A percentile compares a stretch with the other conserved stretches of the same genome.
phyloP scores from a whole-genome alignment of 1,140 invertebrate genomes.

The Zaprionus ornatus region DNA sequence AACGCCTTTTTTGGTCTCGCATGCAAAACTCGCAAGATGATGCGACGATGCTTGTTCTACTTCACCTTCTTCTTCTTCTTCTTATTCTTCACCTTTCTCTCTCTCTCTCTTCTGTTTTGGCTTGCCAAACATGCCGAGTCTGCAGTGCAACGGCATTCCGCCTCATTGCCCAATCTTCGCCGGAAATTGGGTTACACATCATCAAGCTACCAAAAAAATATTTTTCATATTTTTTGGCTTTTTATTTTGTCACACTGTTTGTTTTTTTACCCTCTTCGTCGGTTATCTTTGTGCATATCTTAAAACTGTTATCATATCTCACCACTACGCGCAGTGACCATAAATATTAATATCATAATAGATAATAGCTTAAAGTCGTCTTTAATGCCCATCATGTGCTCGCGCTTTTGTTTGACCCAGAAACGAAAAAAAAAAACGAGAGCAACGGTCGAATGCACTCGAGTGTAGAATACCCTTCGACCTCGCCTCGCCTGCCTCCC shows the following conservation, averaged over 20 bases:
- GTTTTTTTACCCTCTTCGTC: neutral
- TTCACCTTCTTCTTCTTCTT: neutral
- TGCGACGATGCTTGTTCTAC: neutral
- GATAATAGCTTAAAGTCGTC: constrained; percentile 22
- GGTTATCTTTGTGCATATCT: constrained; percentile 64
- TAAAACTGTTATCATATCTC: constrained; percentile 61
- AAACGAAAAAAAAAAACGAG: neutral
- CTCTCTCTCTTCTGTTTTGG: neutral
- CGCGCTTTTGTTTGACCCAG: constrained; percentile 6
- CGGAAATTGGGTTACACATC: constrained; percentile 66
- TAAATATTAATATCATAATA: constrained; percentile 21
- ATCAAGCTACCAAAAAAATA: constrained; percentile 9
- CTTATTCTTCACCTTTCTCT: neutral
- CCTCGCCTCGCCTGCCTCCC: too few relatives aligned
- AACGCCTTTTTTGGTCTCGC: constrained; percentile 55
- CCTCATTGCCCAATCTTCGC: constrained; percentile 41
- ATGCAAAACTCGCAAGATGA: constrained; percentile 11
- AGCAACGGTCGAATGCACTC: too few relatives aligned
- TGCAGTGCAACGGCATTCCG: constrained; percentile 28
- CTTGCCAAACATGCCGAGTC: constrained; percentile 17
- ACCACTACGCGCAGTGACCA: neutral
- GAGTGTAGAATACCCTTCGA: too few relatives aligned
- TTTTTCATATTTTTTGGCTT: neutral
- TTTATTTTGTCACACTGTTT: constrained; percentile 10
- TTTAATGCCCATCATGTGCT: constrained; percentile 28